Percentiles rank a stretch among this genome's conserved stretches.
Conservation (phyloP, 2,888 invertebrate genomes). For the Watsonalla cultraria region DNA sequence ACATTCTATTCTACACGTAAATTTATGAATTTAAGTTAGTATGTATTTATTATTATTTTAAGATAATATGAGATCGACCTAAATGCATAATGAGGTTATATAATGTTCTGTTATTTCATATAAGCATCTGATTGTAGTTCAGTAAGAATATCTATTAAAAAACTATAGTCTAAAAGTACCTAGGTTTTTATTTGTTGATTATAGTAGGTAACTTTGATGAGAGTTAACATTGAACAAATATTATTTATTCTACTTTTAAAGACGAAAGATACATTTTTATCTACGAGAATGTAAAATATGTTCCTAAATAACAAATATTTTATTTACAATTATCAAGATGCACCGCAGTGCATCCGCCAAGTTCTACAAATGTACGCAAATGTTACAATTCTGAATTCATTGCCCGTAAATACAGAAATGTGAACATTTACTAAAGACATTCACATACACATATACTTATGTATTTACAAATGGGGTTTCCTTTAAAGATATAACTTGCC, state of each 20-base stretch:
- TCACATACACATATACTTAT: conserved; percentile 5
- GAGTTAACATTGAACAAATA: no score
- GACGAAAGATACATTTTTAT: no score
- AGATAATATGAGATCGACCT: background rate
- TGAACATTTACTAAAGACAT: conserved; percentile 16
- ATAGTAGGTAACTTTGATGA: no score
- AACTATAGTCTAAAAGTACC: no score
- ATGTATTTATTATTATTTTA: no score
- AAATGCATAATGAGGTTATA: no score
- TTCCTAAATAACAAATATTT: background rate
- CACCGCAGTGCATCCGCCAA: background rate
- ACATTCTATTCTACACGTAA: background rate
- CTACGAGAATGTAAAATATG: background rate
- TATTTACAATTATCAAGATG: background rate
- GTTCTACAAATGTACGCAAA: conserved; percentile 7
- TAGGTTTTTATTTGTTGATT: no score
- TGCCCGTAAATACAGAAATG: conserved; percentile 68
- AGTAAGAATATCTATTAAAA: no score
- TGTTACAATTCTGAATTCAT: conserved; percentile 60
- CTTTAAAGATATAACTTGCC: conserved; percentile 20
- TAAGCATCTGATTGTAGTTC: no score
- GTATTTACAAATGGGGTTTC: conserved; percentile 34
- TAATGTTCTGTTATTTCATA: no score
- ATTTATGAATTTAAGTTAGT: no score
- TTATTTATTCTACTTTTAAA: no score